Base-by-base conservation (phyloP, 2,888 invertebrate genomes). In the Coelinius sp. region DNA sequence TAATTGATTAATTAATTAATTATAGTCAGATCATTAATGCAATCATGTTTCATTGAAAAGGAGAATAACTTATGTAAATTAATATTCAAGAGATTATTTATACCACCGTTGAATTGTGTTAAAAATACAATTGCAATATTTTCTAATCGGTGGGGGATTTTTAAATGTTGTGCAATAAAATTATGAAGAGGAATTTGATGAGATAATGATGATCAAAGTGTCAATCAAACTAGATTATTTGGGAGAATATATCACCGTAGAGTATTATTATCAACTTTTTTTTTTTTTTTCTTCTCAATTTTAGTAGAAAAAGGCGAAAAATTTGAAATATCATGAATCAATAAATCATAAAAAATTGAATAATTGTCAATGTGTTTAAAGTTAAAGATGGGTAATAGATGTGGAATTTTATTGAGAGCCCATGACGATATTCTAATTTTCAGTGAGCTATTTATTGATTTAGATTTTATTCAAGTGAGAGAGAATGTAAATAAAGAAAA, bases 151-250 rank as follows among this genome's bases (percentile, higher is more conserved):
- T 59, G 59, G 31, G 59, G 35, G 31, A 49, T 59, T 59, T 59
- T 59, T 35, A 25, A 53, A 25, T 27, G 53, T 35, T 12, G 59
- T 59, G 59, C 59, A 59, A 59, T 59, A 31, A 49, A 49, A 49
- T 31, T 4, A 49, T 20, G 20, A 3, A 4, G n/a, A 20, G 20
- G 20, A 14, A 20, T 20, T 49, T 20, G 3, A 49, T 49, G 46
- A 17, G 31, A n/a, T n/a, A 56, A 27, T 17, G 27, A 25, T 56
- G 27, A 56, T 56, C 52, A 52, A 52, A 52, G 56, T 27, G 56
- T 56, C 56, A 56, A 56, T 56, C 56, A 56, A 56, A 56, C 14
- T 56, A 56, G 56, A 56, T 17, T 56, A 56, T 7, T 56, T n/a
- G n/a, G n/a, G n/a, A n/a, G 25, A 31, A 17, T 7, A 31, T 56